These are phyloP conservation scores for Felis catus DNA, from an alignment of 2,113 vertebrate genomes.

Conservation along the genomic window DNA sequence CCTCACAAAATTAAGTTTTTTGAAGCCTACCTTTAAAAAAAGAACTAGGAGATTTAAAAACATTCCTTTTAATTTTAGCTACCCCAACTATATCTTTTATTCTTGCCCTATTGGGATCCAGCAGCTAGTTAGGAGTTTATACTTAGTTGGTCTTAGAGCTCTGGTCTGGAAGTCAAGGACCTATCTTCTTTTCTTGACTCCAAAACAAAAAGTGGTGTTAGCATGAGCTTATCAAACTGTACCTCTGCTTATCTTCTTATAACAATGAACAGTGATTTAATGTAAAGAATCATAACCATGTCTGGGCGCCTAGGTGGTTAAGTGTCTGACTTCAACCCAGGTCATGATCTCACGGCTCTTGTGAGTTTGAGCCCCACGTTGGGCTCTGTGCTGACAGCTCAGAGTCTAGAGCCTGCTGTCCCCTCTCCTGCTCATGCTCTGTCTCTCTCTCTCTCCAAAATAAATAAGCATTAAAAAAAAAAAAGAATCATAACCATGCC, in stretches of 20 bases:
- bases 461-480: too few species aligned
- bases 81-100: conserved; percentile 8
- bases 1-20: conserved; percentile 63
- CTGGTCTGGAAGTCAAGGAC: background rate
- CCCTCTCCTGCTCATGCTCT: too few species aligned
- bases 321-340: too few species aligned
- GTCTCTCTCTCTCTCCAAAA: too few species aligned
- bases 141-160: background rate
- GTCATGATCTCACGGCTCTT: too few species aligned
- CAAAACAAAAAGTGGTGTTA: background rate
- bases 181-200: background rate
- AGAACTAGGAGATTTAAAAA: conserved; percentile 56
- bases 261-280: background rate
- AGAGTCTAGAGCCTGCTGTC: too few species aligned
- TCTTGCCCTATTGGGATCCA: background rate
- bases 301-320: too few species aligned
- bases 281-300: background rate
- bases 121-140: background rate
- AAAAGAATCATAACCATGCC: background rate
- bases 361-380: too few species aligned
- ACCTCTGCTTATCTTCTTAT: background rate
- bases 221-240: background rate
- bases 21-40: conserved; percentile 66
- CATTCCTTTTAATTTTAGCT: conserved; percentile 53
- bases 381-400: too few species aligned